These are phyloP conservation scores for Cheilosia soror DNA, from an alignment of 2,888 invertebrate genomes.

Conservation along the genomic window DNA sequence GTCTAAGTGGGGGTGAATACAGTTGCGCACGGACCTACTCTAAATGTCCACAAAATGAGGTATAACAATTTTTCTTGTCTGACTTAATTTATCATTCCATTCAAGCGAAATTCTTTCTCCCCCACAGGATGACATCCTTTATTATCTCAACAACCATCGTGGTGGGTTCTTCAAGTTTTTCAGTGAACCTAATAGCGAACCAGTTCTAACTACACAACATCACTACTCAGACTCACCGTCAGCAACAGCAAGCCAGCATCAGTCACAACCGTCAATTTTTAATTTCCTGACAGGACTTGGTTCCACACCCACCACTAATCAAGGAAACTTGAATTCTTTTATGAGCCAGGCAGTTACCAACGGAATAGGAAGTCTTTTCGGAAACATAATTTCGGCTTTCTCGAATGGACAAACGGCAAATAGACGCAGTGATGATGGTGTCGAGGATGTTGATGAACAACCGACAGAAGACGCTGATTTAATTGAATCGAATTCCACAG, in stretches of 20 bases:
- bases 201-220: conserved; percentile 61
- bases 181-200: conserved; percentile 84
- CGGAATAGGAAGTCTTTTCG: conserved; percentile 82
- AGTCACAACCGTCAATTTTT: conserved; percentile 69
- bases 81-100: conserved; percentile 62
- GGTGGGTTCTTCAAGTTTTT: conserved; percentile 94
- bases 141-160: conserved; percentile 93
- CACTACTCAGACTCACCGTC: conserved; percentile 29
- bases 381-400: conserved; percentile 81
- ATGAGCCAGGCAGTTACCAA: conserved; percentile 78
- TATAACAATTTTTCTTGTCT: conserved; percentile 55
- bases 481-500: conserved; percentile 76
- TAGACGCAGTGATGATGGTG: conserved; percentile 77
- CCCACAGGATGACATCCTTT: conserved; percentile 87
- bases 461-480: conserved; percentile 76
- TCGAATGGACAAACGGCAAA: conserved; percentile 77
- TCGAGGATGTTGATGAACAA: conserved; percentile 77
- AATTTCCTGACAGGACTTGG: conserved; percentile 78
- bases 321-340: conserved; percentile 76
- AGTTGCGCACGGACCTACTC: conserved; percentile 86
- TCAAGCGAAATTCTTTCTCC: conserved; percentile 37
- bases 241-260: conserved; percentile 58
- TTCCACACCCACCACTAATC: conserved; percentile 67
- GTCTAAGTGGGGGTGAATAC: conserved; percentile 86
- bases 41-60: conserved; percentile 88